Evolutionary conservation across 2,888 invertebrate genomes (phyloP), one percentile per base, ranked within the genome.

Genomic region (Altica lythri): DNA sequence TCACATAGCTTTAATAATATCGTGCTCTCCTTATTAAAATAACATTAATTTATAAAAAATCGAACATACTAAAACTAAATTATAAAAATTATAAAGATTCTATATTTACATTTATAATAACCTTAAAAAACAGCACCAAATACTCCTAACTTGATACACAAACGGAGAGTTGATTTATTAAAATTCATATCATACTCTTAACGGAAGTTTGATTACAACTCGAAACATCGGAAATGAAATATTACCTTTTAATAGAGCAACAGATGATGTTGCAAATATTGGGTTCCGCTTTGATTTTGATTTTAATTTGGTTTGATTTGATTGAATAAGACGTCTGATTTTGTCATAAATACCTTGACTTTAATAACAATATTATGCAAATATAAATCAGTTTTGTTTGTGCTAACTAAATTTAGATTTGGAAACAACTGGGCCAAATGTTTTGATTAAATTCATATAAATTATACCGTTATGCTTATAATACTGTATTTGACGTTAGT

Each of bases 211-310:
- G 34, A 34, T 34, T 16, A 4, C 34, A 13, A 13, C 10, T 30
- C 13, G 34, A 16, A 34, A 34, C 16, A 14, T 34, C 34, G 3
- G 16, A 34, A 34, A 16, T n/a, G 30, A 34, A 34, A 34, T 34
- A 34, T 34, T 34, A 34, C 34, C 4, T 34, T 34, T 34, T 34
- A 16, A 34, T 34, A 34, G 34, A 34, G 34, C 34, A 34, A 34
- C 34, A 34, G 34, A 34, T 34, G 34, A 34, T 16, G 34, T 34
- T 34, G 34, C 34, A 34, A 34, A 34, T 16, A 34, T 34, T 34
- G 12, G 14, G 16, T 34, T 30, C 30, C 30, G 30, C 12, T 34
- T 34, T 34, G 34, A 14, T 34, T 34, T 9, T 34, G 8, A 16
- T 14, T 34, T 34, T 34, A 9, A 34, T 34, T 34, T 14, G 34